phyloP scores from a whole-genome alignment of 2,113 vertebrate species.

The Lepus europaeus region DNA sequence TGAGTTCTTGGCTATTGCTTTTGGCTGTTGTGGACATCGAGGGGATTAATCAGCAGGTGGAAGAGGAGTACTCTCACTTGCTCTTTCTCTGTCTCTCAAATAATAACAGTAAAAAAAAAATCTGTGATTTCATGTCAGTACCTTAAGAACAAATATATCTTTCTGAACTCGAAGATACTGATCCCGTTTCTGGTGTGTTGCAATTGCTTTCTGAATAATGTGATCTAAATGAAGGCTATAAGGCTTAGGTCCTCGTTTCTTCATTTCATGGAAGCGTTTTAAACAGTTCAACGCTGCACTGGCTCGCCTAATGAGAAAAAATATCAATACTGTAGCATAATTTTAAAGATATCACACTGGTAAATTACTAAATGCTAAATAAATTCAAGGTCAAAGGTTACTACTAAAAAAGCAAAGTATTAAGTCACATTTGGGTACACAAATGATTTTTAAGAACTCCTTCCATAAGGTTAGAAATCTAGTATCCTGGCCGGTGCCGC shows the following conservation, averaged over 20 bases:
- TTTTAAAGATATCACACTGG: conserved; percentile 30
- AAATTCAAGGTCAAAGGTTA: conserved; percentile 17
- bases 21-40: too few species aligned
- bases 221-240: conserved; percentile 98
- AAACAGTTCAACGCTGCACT: conserved; percentile 97
- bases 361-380: background rate
- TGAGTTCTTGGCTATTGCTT: too few species aligned
- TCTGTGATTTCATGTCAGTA: conserved; percentile 75
- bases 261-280: conserved; percentile 98
- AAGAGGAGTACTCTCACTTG: too few species aligned
- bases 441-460: conserved; percentile 43
- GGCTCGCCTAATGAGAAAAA: conserved; percentile 91
- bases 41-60: too few species aligned
- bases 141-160: conserved; percentile 98
- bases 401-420: conserved; percentile 39
- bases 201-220: conserved; percentile 96
- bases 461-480: conserved; percentile 18
- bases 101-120: too few species aligned
- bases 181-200: conserved; percentile 93
- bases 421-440: conserved; percentile 14
- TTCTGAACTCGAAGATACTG: conserved; percentile 93
- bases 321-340: background rate
- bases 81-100: too few species aligned
- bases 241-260: conserved; percentile 97
- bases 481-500: background rate